Evolutionary conservation across 2,888 invertebrate species (phyloP).

Genomic region (Agrotis puta): DNA sequence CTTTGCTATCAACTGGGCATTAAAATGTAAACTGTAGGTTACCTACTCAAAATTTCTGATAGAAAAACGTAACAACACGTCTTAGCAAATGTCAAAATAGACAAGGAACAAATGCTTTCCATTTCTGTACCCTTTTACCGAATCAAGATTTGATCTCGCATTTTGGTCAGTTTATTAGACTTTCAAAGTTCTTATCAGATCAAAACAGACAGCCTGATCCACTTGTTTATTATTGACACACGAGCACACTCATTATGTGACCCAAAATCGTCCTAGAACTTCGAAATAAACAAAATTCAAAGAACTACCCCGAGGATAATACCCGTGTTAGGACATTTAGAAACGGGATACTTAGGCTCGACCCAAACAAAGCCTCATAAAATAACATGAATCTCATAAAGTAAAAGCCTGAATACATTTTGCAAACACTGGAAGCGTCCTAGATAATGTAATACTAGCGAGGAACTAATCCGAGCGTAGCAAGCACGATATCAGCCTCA

Average conservation of each 20-base stretch:
- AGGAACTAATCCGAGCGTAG: constrained; percentile 75
- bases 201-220: neutral
- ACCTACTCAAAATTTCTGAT: too few relatives aligned
- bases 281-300: constrained; percentile 40
- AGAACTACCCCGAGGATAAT: constrained; percentile 35
- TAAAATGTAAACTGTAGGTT: too few relatives aligned
- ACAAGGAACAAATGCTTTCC: neutral
- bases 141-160: neutral
- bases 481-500: constrained; percentile 73
- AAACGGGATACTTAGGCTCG: constrained; percentile 44
- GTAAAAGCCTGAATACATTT: constrained; percentile 58
- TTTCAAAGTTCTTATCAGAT: neutral
- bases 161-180: neutral
- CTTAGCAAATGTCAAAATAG: too few relatives aligned
- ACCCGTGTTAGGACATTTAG: constrained; percentile 40
- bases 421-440: constrained; percentile 49
- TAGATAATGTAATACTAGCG: constrained; percentile 63
- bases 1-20: too few relatives aligned
- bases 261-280: constrained; percentile 34
- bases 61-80: too few relatives aligned
- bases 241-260: constrained; percentile 11
- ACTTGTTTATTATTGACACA: constrained; percentile 20
- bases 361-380: constrained; percentile 50
- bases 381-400: constrained; percentile 53
- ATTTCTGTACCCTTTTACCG: neutral